Conservation (phyloP, 2,797 vertebrate genomes). For the Spinibarbus caldwelli region DNA sequence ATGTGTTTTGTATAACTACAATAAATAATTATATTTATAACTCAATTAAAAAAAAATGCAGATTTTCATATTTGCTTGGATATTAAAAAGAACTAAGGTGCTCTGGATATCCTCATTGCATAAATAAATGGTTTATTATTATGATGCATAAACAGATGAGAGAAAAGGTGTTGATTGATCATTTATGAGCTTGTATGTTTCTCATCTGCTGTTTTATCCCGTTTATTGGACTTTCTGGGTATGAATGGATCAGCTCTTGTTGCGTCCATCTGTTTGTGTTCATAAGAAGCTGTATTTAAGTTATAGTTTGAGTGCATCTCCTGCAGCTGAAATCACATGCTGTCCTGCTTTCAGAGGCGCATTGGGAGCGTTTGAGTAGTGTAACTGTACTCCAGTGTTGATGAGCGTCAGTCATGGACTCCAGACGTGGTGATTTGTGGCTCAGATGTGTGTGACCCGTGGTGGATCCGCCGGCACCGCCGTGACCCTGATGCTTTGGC, state of each 20-base stretch:
- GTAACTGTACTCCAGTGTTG: background rate
- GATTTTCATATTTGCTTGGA: background rate
- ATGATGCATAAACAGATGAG: background rate
- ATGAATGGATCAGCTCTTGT: background rate
- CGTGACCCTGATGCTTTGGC: background rate
- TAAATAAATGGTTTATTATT: background rate
- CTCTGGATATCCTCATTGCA: background rate
- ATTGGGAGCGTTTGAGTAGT: background rate
- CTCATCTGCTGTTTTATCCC: background rate
- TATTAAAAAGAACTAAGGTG: background rate
- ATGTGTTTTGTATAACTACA: too few species aligned
- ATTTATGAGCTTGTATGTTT: background rate
- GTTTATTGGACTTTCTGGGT: too few species aligned
- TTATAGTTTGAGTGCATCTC: background rate
- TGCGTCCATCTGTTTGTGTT: background rate
- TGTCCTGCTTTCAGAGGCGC: background rate
- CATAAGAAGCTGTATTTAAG: background rate
- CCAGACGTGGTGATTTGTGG: background rate
- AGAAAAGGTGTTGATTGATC: background rate
- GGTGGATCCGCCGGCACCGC: background rate
- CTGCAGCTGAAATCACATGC: too few species aligned
- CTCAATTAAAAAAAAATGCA: too few species aligned
- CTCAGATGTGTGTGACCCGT: background rate
- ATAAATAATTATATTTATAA: too few species aligned
- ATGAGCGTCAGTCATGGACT: background rate